A percentile compares a stretch with the other conserved stretches of the same genome.
Conservation (phyloP, 2,888 invertebrate species). For the Acanthosepion esculentum region DNA sequence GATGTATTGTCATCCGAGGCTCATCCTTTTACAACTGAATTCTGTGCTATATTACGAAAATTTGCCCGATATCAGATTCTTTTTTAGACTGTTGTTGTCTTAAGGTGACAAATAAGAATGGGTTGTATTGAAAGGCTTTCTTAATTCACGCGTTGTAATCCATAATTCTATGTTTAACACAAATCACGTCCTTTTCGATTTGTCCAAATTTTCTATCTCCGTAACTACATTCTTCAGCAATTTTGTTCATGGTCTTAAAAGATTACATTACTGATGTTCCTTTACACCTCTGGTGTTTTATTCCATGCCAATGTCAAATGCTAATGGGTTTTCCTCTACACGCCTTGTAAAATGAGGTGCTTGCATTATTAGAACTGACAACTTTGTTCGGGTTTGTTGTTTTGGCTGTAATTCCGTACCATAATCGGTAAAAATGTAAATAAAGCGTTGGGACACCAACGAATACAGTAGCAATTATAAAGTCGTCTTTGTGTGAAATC, state of each 20-base stretch:
- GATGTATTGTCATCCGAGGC: too few species aligned
- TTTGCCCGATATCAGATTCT: too few species aligned
- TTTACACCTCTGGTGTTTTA: neutral
- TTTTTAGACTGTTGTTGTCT: too few species aligned
- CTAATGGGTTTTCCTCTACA: neutral
- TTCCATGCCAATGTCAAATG: constrained; percentile 18
- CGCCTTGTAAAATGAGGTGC: neutral
- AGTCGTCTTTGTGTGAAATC: neutral
- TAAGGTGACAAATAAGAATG: too few species aligned
- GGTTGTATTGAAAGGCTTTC: neutral
- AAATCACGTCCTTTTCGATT: neutral
- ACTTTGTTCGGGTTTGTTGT: neutral
- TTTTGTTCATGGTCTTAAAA: neutral
- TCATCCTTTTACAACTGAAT: too few species aligned
- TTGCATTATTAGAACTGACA: neutral
- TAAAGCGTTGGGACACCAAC: neutral
- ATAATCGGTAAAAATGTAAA: neutral
- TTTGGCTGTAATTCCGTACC: neutral
- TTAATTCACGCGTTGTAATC: neutral
- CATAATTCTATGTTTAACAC: neutral
- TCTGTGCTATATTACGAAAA: too few species aligned
- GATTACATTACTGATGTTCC: neutral
- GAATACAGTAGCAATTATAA: neutral
- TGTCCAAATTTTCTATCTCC: neutral
- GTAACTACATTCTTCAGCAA: neutral